These are phyloP conservation scores for Aurelia aurita DNA, from an alignment of 30 jellyfish, hydroid and myxozoan genomes.

Conservation along the genomic window DNA sequence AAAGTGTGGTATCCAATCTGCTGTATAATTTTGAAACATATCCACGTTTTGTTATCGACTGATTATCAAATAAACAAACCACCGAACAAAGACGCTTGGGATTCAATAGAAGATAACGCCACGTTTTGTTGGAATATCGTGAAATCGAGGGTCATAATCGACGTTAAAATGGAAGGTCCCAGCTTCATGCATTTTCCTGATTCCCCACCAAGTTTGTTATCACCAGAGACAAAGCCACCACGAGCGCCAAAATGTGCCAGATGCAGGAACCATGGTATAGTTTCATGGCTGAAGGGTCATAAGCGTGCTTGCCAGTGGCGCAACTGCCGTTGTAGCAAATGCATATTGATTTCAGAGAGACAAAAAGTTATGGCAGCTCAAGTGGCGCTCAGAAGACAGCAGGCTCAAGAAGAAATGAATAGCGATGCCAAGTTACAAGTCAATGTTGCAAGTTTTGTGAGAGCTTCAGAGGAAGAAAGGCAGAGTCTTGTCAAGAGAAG, in stretches of 20 bases:
- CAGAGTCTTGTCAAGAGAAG: slow-evolving; percentile 70
- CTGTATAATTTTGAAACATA: too few species aligned
- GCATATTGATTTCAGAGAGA: slow-evolving; percentile 82
- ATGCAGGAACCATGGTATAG: slow-evolving; percentile 86
- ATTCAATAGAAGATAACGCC: neutral
- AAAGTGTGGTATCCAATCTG: too few species aligned
- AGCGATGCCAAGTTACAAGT: slow-evolving; percentile 77
- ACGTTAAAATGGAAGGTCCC: slow-evolving; percentile 65
- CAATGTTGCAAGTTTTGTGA: slow-evolving; percentile 77
- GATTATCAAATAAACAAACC: too few species aligned
- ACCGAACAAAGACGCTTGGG: too few species aligned
- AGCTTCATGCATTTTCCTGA: slow-evolving; percentile 73
- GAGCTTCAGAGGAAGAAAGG: slow-evolving; percentile 87
- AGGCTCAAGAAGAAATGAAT: slow-evolving; percentile 88
- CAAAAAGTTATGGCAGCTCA: slow-evolving; percentile 94
- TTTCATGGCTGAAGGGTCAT: slow-evolving; percentile 89
- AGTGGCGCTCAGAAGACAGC: slow-evolving; percentile 88
- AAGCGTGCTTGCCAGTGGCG: slow-evolving; percentile 87
- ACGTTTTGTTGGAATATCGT: neutral
- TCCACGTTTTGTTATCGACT: too few species aligned
- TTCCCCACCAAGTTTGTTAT: slow-evolving; percentile 77
- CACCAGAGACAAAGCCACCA: slow-evolving; percentile 96
- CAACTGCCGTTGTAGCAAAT: slow-evolving; percentile 81
- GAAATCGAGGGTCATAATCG: neutral
- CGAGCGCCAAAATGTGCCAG: slow-evolving; percentile 95